Evolutionary conservation across 2,113 vertebrate genomes (phyloP).

Genomic region (Bothrops jararaca): DNA sequence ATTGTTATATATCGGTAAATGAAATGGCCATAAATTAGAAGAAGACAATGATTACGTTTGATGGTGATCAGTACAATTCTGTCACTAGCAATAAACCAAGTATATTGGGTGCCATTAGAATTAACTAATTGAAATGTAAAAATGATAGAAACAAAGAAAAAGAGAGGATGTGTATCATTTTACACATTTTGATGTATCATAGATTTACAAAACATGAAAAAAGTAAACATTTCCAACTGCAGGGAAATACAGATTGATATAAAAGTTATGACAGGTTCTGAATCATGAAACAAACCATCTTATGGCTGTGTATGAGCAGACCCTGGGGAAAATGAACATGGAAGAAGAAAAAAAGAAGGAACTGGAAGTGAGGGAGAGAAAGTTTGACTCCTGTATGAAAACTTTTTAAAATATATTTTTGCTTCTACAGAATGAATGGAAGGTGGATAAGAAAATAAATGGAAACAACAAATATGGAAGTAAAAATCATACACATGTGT

Average conservation of each 20-base stretch:
- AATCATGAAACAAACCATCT: background rate
- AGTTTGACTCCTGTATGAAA: background rate
- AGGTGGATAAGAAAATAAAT: background rate
- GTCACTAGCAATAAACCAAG: background rate
- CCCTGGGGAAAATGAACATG: background rate
- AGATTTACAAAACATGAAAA: background rate
- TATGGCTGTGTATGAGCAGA: background rate
- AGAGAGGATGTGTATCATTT: background rate
- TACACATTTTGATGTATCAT: background rate
- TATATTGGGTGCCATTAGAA: background rate
- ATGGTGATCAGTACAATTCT: background rate
- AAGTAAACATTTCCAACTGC: background rate
- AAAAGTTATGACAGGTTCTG: background rate
- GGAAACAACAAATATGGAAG: background rate
- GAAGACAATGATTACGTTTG: background rate
- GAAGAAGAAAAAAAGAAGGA: background rate
- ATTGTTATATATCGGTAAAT: background rate
- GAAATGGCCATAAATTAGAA: background rate
- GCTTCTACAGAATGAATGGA: background rate
- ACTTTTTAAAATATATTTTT: background rate
- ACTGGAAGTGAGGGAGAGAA: background rate
- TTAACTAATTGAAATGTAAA: background rate
- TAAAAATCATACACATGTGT: too few relatives aligned
- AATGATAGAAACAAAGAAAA: background rate
- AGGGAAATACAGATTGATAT: background rate